phyloP scores from a whole-genome alignment of 2,113 vertebrate genomes.

The Poicephalus gulielmi region DNA sequence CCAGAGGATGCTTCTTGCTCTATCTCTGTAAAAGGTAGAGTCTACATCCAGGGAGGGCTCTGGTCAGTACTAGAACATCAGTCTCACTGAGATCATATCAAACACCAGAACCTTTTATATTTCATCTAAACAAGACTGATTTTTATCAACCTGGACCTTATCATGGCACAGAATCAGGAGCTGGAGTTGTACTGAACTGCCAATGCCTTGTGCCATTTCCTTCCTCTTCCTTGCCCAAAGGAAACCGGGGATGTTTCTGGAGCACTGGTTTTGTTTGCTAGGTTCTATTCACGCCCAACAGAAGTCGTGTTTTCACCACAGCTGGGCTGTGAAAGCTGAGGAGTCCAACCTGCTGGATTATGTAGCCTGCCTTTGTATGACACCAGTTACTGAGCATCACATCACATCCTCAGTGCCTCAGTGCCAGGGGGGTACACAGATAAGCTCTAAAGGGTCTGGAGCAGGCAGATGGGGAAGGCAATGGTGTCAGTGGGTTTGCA shows the following conservation, averaged over 20 bases:
- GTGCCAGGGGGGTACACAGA: not conserved
- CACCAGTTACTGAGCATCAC: not conserved
- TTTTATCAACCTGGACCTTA: not conserved
- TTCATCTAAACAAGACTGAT: not conserved
- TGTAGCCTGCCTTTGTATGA: fast-evolving
- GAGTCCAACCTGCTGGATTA: not conserved
- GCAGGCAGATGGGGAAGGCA: not conserved
- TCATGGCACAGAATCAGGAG: not conserved
- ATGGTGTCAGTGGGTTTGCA: not conserved
- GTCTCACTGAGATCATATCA: not conserved
- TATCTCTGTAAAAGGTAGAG: not conserved
- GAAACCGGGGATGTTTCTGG: not conserved
- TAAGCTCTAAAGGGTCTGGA: not conserved
- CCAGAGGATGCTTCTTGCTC: not conserved
- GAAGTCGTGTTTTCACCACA: not conserved
- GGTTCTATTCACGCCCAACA: not conserved
- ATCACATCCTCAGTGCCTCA: not conserved
- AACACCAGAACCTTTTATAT: not conserved
- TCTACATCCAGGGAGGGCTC: not conserved
- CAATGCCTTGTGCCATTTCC: not conserved
- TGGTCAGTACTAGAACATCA: not conserved
- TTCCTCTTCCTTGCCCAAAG: not conserved
- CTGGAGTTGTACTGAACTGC: not conserved
- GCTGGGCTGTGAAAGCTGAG: not conserved
- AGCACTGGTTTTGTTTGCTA: not conserved